These are phyloP conservation scores for Paracyclopina nana DNA, from an alignment of 1,140 invertebrate species.

Conservation along the genomic window DNA sequence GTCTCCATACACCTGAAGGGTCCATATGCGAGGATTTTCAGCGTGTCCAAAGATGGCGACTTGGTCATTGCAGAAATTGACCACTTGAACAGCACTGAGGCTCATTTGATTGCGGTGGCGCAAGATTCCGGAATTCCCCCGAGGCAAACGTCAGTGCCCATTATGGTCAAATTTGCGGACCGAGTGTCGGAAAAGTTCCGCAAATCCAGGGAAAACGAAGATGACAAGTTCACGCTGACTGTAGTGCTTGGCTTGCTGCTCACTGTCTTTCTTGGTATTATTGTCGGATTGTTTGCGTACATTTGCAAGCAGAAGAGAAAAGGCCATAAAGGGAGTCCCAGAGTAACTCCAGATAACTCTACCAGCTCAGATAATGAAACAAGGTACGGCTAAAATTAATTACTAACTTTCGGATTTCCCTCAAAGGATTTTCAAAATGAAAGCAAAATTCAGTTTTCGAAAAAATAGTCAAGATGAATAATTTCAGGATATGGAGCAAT, in stretches of 20 bases:
- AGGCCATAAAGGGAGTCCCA: not conserved
- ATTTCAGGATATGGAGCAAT: too few relatives aligned
- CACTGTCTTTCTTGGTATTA: conserved; percentile 46
- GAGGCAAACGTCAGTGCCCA: conserved; percentile 46
- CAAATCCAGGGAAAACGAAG: not conserved
- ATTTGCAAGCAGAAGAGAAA: conserved; percentile 32
- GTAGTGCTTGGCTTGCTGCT: conserved; percentile 42
- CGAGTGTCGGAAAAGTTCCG: conserved; percentile 38
- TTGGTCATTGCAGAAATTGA: conserved; percentile 27
- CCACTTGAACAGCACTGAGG: conserved; percentile 35
- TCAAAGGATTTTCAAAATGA: too few relatives aligned
- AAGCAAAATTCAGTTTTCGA: too few relatives aligned
- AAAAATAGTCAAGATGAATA: too few relatives aligned
- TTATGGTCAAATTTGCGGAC: conserved; percentile 43
- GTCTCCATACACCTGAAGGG: conserved; percentile 46
- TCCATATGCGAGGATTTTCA: conserved; percentile 39
- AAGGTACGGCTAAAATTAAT: too few relatives aligned
- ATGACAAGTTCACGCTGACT: not conserved
- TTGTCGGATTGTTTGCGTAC: conserved; percentile 46
- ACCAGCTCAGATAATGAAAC: too few relatives aligned
- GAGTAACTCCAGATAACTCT: not conserved
- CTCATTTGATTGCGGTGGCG: conserved; percentile 52
- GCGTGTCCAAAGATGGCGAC: conserved; percentile 32
- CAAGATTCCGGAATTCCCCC: conserved; percentile 54
- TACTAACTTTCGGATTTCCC: too few relatives aligned